These are phyloP conservation scores for Macrotus californicus DNA, from an alignment of 2,113 vertebrate species.

Conservation along the genomic window DNA sequence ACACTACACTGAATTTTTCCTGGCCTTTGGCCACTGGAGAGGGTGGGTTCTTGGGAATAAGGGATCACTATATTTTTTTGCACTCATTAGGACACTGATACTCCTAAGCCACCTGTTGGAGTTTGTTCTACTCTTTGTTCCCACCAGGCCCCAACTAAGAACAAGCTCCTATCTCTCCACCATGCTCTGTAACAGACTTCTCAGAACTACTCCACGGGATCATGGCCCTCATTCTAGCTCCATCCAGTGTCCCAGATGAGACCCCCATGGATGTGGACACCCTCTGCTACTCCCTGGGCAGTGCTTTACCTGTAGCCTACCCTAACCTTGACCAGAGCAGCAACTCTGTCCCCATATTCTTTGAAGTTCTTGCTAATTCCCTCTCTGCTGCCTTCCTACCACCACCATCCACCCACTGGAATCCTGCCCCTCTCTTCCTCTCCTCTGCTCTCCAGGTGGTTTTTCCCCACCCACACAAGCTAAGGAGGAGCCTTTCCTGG, in stretches of 20 bases:
- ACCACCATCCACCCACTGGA: no score
- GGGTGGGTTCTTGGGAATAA: background rate
- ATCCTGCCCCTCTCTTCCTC: fast-evolving
- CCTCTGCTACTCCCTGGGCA: background rate
- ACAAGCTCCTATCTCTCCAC: background rate
- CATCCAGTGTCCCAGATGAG: background rate
- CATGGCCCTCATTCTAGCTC: background rate
- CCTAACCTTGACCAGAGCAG: background rate
- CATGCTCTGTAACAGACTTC: background rate
- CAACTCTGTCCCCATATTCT: background rate
- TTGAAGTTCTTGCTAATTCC: background rate
- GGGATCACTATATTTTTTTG: background rate
- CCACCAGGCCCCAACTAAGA: background rate
- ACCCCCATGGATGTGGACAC: background rate
- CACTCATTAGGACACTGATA: background rate
- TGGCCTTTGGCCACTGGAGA: background rate
- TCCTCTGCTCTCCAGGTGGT: background rate
- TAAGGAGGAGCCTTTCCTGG: background rate
- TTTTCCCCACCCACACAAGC: background rate
- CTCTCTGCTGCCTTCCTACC: background rate
- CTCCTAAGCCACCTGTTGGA: background rate
- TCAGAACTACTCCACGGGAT: background rate
- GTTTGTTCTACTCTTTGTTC: background rate
- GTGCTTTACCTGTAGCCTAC: background rate
- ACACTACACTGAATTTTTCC: background rate